These are phyloP conservation scores for Neopelma chrysocephalum DNA, from an alignment of 2,797 vertebrate species.

Conservation along the genomic window DNA sequence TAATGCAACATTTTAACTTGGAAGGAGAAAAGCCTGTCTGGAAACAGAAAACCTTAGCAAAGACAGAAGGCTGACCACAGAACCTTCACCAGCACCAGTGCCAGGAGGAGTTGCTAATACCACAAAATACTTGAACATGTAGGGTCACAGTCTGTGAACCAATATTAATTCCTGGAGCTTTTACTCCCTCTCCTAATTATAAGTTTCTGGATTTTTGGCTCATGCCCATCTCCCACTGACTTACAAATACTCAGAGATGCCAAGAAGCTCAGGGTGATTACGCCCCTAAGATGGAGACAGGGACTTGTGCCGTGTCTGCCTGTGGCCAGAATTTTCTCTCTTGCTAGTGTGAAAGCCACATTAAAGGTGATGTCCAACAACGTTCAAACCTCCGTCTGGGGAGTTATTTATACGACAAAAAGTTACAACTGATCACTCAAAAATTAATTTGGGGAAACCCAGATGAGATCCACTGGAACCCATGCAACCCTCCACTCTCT, in stretches of 20 bases:
- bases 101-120: not conserved
- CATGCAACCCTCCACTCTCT: not conserved
- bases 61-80: not conserved
- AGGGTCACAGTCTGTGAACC: slow-evolving; percentile 11
- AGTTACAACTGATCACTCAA: not conserved
- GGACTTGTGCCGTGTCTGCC: not conserved
- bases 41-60: not conserved
- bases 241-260: not conserved
- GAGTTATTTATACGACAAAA: not conserved
- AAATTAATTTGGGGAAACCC: not conserved
- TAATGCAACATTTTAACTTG: not conserved
- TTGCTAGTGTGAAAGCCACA: not conserved
- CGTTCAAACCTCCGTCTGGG: accelerated
- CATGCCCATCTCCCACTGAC: not conserved
- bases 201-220: slow-evolving; percentile 27
- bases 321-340: not conserved
- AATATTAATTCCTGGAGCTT: not conserved
- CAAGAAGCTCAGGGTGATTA: not conserved
- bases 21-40: not conserved
- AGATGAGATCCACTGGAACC: not conserved
- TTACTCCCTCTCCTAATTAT: slow-evolving; percentile 17
- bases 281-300: not conserved
- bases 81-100: not conserved
- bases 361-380: not conserved
- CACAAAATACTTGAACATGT: not conserved